Evolutionary conservation across 2,888 invertebrate genomes (phyloP).

Genomic region (Xestia xanthographa): DNA sequence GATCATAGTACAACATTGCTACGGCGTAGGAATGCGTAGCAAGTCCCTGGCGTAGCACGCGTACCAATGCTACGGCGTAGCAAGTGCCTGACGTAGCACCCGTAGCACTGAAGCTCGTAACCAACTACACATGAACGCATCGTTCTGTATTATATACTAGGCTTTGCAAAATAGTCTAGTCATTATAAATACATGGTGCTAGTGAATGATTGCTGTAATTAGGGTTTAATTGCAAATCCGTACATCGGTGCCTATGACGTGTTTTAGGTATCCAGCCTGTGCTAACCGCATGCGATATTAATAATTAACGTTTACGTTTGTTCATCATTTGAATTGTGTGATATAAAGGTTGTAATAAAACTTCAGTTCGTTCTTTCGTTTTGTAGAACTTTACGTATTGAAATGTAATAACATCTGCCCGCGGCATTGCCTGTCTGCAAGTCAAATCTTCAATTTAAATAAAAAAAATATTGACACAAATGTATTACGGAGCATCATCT

Average conservation of each 20-base stretch:
- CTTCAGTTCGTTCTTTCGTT: neutral
- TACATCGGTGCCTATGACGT: neutral
- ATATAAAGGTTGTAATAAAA: neutral
- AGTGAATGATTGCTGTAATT: slow-evolving; percentile 11
- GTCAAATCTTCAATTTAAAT: neutral
- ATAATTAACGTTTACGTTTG: neutral
- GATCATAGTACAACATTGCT: neutral
- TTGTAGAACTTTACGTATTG: neutral
- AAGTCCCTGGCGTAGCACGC: neutral
- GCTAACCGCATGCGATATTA: neutral
- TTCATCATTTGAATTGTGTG: neutral
- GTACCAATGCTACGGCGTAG: neutral
- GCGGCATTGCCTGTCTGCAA: neutral
- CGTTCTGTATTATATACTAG: neutral
- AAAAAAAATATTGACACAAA: too few relatives aligned
- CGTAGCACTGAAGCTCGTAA: neutral
- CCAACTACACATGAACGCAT: neutral
- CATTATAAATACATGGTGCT: neutral
- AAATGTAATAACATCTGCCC: neutral
- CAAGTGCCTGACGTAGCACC: neutral
- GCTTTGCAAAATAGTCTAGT: neutral
- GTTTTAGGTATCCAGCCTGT: neutral
- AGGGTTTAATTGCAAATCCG: slow-evolving; percentile 11
- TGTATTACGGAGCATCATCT: too few relatives aligned
- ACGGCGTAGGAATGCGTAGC: neutral